Evolutionary conservation across 1,140 invertebrate species (phyloP), one percentile per base, ranked within the genome.

Genomic region (Nephila pilipes): DNA sequence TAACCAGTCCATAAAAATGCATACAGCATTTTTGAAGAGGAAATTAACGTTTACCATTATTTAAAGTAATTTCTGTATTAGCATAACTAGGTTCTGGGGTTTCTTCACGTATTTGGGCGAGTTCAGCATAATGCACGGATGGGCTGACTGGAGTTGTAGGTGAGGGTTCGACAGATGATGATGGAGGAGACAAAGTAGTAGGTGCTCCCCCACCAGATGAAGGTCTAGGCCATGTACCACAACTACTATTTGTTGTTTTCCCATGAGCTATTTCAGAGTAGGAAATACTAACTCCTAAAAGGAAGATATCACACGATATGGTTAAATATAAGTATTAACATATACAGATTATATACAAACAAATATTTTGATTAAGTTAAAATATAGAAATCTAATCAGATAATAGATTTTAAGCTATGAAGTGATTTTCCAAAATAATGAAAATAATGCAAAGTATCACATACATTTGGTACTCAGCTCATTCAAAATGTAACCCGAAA

Each of bases 31-130:
- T 46, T 46, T 46, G 12, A 46, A 46, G 46, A 46, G 46, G 46
- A 46, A 46, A 46, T 46, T 46, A 46, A 46, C 46, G 46, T 93
- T 95, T 95, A 94, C 95, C 95, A 63, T 95, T 96, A 94, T 96
- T 97, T 63, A 96, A 96, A 87, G 96, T 96, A 65, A 96, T 96
- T 65, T 96, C 96, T 10, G 96, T 96, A 94, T 97, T 97, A 91
- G 96, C 96, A 94, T 97, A 97, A 94, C 96, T 96, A 46, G 96
- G 96, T 93, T 97, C 96, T 12, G 55, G 32, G 8, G 25, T 36
- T 80, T 87, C 91, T 92, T 96, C 96, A 5, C 94, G 94, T 54
- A 95, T 95, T 75, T 95, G 95, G 36, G 95, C 95, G 69, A 96
- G 94, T 93, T 95, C 95, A 12, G 95, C 94, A 94, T 95, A 95